Conservation (phyloP, 64 coral and sea anemone species). For the Stichodactyla mertensii region DNA sequence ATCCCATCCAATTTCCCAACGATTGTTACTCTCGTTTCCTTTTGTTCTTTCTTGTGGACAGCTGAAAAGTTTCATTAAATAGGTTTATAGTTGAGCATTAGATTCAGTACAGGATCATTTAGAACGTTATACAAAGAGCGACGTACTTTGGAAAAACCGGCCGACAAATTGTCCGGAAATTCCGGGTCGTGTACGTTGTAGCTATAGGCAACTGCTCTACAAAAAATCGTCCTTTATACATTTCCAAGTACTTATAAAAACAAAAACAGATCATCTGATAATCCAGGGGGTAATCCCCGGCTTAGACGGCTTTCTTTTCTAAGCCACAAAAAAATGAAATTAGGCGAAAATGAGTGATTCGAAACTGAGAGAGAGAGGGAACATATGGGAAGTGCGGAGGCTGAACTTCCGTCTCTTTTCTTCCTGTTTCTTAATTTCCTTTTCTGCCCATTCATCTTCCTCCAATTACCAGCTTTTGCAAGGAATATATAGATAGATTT, state of each 20-base stretch:
- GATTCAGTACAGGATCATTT: not conserved
- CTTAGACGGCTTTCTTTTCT: slow-evolving; percentile 14
- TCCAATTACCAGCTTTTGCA: not conserved
- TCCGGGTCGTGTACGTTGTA: not conserved
- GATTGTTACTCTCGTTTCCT: not conserved
- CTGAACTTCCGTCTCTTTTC: not conserved
- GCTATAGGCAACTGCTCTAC: not conserved
- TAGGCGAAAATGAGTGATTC: not conserved
- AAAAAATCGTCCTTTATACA: not conserved
- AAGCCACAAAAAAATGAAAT: not conserved
- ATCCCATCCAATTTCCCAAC: not conserved
- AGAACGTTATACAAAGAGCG: not conserved
- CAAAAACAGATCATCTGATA: not conserved
- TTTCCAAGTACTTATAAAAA: not conserved
- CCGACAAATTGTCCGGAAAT: not conserved
- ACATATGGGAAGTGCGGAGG: not conserved
- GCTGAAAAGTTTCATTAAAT: not conserved
- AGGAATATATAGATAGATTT: not conserved
- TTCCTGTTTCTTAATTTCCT: not conserved
- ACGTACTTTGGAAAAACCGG: not conserved
- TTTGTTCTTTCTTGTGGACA: not conserved
- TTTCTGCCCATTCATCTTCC: not conserved
- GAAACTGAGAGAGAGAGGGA: not conserved
- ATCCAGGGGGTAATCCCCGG: not conserved
- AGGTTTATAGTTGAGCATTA: not conserved